Evolutionary conservation across 2,888 invertebrate genomes (phyloP), one percentile per base, ranked within the genome.

Genomic region (Autographa pulchrina): DNA sequence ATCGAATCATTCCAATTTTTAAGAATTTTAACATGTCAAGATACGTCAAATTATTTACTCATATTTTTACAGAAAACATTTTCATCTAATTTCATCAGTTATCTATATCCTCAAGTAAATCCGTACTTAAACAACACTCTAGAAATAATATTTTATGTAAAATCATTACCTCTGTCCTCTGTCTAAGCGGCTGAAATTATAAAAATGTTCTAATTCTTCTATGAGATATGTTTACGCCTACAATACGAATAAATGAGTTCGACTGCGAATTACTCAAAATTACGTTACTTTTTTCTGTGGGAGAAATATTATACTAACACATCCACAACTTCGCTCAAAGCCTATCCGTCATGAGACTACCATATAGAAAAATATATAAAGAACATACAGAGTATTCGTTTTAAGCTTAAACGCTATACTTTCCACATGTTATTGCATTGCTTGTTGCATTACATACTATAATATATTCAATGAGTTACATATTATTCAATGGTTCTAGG

Each of bases 381-480:
- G 59, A 76, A 81, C 78, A 78, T 83, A 74, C 75, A 83, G 84
- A 83, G 80, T 80, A 82, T 83, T 83, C 68, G 25, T 72, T 48
- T n/a, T 73, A 75, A 79, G 67, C 70, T 70, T 82, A 78, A 70
- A 83, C 62, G 69, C 81, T 80, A 76, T 63, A 62, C 56, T 68
- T 75, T 75, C 65, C 56, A 58, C 60, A 48, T 65, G 43, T 77
- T 88, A 89, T 89, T 89, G 89, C 88, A 87, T 89, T 88, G 83
- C 73, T 83, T 74, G 71, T 87, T 88, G 86, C 88, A 85, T 87
- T 88, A 85, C 87, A 85, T 85, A 80, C 71, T 48, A 81, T 70
- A 78, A 74, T 73, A 74, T 63, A 58, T 35, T 35, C 1, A 54
- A 63, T 72, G 71, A 74, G 38, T 31, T 54, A 52, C 18, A 58